A percentile compares a stretch with the other conserved stretches of the same genome.
Evolutionary conservation across 1,140 invertebrate genomes (phyloP).

Genomic region (Eriocheir sinensis): DNA sequence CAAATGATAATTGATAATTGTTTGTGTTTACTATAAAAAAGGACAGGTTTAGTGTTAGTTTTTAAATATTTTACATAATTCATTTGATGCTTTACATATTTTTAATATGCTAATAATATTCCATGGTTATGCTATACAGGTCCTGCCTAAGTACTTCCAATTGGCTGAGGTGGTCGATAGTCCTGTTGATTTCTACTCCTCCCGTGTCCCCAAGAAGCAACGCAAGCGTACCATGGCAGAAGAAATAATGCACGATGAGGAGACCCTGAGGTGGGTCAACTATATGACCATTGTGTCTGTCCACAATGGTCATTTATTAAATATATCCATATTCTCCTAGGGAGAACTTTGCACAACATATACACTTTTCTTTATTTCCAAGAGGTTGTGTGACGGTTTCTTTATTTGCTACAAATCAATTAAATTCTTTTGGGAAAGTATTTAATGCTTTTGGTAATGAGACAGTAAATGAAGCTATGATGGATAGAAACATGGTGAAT

Average conservation of each 20-base stretch:
- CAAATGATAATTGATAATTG: too few relatives aligned
- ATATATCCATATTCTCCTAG: background rate
- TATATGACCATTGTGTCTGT: background rate
- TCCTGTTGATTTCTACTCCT: slow-evolving; percentile 85
- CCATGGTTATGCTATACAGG: slow-evolving; percentile 82
- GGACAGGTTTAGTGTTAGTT: background rate
- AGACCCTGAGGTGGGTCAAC: slow-evolving; percentile 88
- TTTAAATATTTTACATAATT: background rate
- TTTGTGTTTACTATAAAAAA: too few relatives aligned
- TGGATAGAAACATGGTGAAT: background rate
- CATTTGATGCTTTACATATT: background rate
- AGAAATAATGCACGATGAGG: slow-evolving; percentile 93
- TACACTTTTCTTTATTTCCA: background rate
- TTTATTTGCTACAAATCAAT: background rate
- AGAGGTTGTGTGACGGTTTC: background rate
- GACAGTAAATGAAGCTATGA: background rate
- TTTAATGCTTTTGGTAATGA: background rate
- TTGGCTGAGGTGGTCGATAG: slow-evolving; percentile 84
- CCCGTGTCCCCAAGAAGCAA: slow-evolving; percentile 91
- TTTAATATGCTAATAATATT: background rate
- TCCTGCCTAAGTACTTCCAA: slow-evolving; percentile 95
- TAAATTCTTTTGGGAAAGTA: background rate
- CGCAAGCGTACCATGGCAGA: slow-evolving; percentile 95
- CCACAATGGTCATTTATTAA: background rate
- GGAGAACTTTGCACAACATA: background rate